A percentile compares a stretch with the other conserved stretches of the same genome.
Conservation (phyloP, 2,113 vertebrate species). For the Pipa parva region DNA sequence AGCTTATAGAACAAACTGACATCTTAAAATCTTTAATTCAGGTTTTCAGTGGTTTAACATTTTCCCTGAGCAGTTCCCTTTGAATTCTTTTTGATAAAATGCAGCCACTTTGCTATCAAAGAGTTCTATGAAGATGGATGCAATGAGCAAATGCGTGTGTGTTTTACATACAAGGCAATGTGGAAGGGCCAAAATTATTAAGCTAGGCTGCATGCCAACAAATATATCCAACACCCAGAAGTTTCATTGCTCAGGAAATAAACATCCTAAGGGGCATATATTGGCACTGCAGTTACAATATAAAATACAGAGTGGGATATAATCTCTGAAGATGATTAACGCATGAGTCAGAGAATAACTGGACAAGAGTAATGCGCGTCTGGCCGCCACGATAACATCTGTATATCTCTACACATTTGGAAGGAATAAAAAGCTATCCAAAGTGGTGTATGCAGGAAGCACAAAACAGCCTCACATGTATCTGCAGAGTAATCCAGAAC, state of each 20-base stretch:
- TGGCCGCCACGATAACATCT: conserved; percentile 7
- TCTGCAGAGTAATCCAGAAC: conserved; percentile 13
- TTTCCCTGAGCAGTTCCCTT: too few species aligned
- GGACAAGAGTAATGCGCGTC: background rate
- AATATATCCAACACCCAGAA: background rate
- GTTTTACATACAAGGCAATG: too few species aligned
- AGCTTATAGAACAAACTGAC: too few species aligned
- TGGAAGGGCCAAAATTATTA: too few species aligned
- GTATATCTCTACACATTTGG: conserved; percentile 8
- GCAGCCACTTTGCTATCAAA: too few species aligned
- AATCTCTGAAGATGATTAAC: conserved; percentile 10
- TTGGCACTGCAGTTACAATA: background rate
- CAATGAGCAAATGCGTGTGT: too few species aligned
- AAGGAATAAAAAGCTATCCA: background rate
- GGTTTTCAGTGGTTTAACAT: too few species aligned
- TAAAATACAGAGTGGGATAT: background rate
- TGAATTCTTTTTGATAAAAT: too few species aligned
- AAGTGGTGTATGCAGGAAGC: conserved; percentile 24
- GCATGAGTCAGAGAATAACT: conserved; percentile 6
- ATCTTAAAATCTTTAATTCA: too few species aligned
- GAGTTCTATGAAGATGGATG: too few species aligned
- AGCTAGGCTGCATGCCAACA: too few species aligned
- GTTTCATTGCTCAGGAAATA: background rate
- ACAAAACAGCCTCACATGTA: background rate
- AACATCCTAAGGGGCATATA: background rate